Base-by-base conservation (phyloP, 2,113 vertebrate species). In the Acrocephalus kingi region DNA sequence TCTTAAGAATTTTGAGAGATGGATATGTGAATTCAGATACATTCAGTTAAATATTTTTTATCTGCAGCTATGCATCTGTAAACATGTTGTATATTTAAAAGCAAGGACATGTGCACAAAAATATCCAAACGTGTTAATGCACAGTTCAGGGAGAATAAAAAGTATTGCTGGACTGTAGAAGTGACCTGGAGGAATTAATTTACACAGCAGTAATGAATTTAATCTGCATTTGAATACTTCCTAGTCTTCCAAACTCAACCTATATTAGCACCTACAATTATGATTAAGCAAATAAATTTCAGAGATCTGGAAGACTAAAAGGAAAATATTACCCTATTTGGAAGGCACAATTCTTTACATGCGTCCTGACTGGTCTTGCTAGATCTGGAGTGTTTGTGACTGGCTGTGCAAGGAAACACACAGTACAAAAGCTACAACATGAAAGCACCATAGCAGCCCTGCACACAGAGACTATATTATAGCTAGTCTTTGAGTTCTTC, bases 111-210 rank as follows among this genome's bases (percentile, higher is more conserved):
- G 2, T 41, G 15, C 55, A 61, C 19, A 73, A 76, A 77, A 13
- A 22, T 25, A 46, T 6, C 13, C 8, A 8, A 78, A 54, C 0
- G 0, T 49, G 13, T 67, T 78, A 54, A 33, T 62, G 9, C 17
- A 33, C 39, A 43, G 25, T 51, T 10, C n/a, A 39, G 14, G 25
- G 15, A 54, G 13, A 9, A 43, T 80, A 46, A 41, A 25, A 80
- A 48, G 4, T 4, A 6, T 72, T 74, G 4, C 15, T 83, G 49
- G 13, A 62, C 30, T 62, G 23, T 23, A 46, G 15, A 46, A 80
- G 28, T 49, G 6, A 59, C 46, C 6, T 83, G n/a, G 51, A 73
- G 80, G 33, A 37, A 73, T 10, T 51, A 23, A 43, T 37, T 79
- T 77, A 35, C 11, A 15, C 30, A 46, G 3, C 22, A 68, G 1